Evolutionary conservation across 2,888 invertebrate species (phyloP).

Genomic region (Apomyelois bistriatella): DNA sequence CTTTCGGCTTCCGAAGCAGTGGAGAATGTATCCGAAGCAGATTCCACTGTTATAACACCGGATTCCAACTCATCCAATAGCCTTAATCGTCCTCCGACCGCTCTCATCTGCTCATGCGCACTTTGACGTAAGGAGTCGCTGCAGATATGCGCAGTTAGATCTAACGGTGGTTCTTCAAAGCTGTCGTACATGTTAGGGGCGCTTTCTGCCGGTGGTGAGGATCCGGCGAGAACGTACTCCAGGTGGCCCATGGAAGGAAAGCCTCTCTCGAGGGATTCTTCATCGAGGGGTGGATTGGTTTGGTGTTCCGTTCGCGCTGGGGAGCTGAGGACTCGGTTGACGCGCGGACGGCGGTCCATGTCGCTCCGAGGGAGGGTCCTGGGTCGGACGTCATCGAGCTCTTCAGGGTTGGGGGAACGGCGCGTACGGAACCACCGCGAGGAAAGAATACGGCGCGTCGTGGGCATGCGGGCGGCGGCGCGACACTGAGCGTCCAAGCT

Average conservation of each 20-base stretch:
- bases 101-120: slow-evolving; percentile 87
- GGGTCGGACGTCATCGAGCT: slow-evolving; percentile 44
- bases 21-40: slow-evolving; percentile 72
- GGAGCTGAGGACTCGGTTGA: slow-evolving; percentile 46
- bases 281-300: slow-evolving; percentile 57
- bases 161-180: slow-evolving; percentile 86
- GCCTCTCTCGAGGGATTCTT: slow-evolving; percentile 82
- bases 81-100: slow-evolving; percentile 82
- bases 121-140: slow-evolving; percentile 86
- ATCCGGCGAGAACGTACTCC: slow-evolving; percentile 89
- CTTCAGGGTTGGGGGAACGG: slow-evolving; percentile 49
- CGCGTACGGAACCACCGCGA: slow-evolving; percentile 62
- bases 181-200: slow-evolving; percentile 90
- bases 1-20: slow-evolving; percentile 83
- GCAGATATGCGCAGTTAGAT: slow-evolving; percentile 86
- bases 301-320: slow-evolving; percentile 44
- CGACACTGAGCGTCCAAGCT: slow-evolving; percentile 44
- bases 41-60: slow-evolving; percentile 81
- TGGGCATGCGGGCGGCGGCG: slow-evolving; percentile 65
- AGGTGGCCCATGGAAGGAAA: slow-evolving; percentile 84
- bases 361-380: slow-evolving; percentile 36
- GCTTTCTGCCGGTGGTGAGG: slow-evolving; percentile 89
- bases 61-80: slow-evolving; percentile 87
- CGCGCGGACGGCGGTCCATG: slow-evolving; percentile 52
- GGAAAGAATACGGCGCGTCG: slow-evolving; percentile 59